Evolutionary conservation across 1,140 invertebrate species (phyloP).

Genomic region (Hycleus phaleratus): DNA sequence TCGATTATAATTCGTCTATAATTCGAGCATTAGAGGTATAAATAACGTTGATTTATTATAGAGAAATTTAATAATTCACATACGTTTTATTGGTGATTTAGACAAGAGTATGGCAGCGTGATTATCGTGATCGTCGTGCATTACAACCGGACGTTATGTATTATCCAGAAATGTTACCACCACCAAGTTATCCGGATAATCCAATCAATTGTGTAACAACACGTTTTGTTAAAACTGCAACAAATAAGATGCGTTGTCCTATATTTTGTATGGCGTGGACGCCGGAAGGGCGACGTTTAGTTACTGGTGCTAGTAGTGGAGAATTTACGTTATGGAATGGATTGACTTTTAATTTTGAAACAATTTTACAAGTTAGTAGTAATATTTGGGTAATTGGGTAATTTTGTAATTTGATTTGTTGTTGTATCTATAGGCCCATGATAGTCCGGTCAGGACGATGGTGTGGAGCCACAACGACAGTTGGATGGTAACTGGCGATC

Average conservation of each 20-base stretch:
- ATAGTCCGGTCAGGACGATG: constrained; percentile 96
- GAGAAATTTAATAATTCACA: neutral
- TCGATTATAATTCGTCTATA: constrained; percentile 96
- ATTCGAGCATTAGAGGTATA: constrained; percentile 77
- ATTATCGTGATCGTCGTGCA: constrained; percentile 75
- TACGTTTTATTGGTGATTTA: constrained; percentile 33
- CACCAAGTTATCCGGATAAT: constrained; percentile 83
- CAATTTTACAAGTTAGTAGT: constrained; percentile 85
- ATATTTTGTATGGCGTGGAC: constrained; percentile 99
- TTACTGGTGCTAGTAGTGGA: constrained; percentile 97
- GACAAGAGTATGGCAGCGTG: constrained; percentile 89
- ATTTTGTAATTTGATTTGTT: constrained; percentile 6
- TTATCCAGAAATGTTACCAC: constrained; percentile 80
- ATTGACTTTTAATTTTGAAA: constrained; percentile 99
- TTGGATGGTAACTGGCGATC: constrained; percentile 99
- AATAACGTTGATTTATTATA: neutral
- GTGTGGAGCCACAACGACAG: constrained; percentile 98
- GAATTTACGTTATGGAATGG: constrained; percentile 99
- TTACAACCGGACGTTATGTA: constrained; percentile 90
- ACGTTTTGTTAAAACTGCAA: constrained; percentile 94
- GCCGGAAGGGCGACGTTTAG: constrained; percentile 91
- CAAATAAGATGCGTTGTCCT: constrained; percentile 99
- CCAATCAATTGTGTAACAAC: constrained; percentile 96
- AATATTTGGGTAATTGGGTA: neutral
- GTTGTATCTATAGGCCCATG: constrained; percentile 74